phyloP scores from a whole-genome alignment of 23 tunicate species.

The Halocynthia roretzi region DNA sequence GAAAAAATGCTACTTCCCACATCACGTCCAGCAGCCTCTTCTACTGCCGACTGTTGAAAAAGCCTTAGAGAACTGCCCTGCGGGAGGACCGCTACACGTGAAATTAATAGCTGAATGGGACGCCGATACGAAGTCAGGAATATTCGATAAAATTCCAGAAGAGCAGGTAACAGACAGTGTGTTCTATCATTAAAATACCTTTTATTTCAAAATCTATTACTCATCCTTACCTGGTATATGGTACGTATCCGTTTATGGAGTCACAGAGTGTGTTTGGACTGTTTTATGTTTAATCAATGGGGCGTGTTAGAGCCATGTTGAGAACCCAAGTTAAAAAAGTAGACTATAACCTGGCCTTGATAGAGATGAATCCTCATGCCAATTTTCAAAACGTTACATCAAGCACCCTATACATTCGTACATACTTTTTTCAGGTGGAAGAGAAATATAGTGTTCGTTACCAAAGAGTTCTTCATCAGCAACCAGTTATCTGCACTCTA shows the following conservation, averaged over 20 bases:
- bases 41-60: conserved; percentile 68
- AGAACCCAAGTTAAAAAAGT: too few relatives aligned
- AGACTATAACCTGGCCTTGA: too few relatives aligned
- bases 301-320: too few relatives aligned
- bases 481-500: conserved; percentile 78
- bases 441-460: conserved; percentile 71
- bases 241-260: too few relatives aligned
- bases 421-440: conserved; percentile 33
- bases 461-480: conserved; percentile 58
- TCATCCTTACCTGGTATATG: too few relatives aligned
- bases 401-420: too few relatives aligned
- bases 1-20: conserved; percentile 38
- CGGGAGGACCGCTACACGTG: conserved; percentile 78
- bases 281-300: too few relatives aligned
- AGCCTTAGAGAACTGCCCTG: conserved; percentile 78
- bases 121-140: conserved; percentile 33
- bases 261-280: too few relatives aligned
- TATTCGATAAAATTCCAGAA: conserved; percentile 63
- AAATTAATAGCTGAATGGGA: conserved; percentile 82
- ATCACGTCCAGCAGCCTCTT: conserved; percentile 40
- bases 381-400: too few relatives aligned
- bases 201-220: too few relatives aligned
- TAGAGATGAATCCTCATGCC: too few relatives aligned
- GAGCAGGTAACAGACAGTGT: conserved; percentile 40
- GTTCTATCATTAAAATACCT: not conserved